Conservation (phyloP, 2,113 vertebrate species). For the Phalacrocorax brasilianus region DNA sequence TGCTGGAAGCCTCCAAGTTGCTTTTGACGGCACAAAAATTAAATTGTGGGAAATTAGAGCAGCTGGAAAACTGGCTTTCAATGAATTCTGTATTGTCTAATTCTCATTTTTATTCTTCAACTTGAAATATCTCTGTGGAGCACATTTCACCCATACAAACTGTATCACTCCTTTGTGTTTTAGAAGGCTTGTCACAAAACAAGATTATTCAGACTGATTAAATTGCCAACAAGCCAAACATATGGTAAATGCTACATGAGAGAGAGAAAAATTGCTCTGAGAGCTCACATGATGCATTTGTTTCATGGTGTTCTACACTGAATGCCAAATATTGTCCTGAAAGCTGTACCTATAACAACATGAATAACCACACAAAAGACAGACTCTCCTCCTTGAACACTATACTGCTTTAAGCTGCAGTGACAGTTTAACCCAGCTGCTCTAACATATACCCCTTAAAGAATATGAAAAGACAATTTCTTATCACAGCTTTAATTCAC, state of each 20-base stretch:
- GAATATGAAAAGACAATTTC: not conserved
- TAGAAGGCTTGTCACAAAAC: conserved; percentile 60
- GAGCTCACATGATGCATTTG: not conserved
- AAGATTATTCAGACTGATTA: conserved; percentile 69
- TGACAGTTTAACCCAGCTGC: not conserved
- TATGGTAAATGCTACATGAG: conserved; percentile 46
- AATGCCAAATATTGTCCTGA: conserved; percentile 8
- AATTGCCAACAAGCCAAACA: conserved; percentile 61
- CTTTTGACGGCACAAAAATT: conserved; percentile 9
- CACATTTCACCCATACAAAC: conserved; percentile 55
- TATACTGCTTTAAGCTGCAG: not conserved
- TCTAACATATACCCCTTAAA: not conserved
- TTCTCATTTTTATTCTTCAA: conserved; percentile 61
- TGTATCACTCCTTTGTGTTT: conserved; percentile 61
- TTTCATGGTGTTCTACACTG: not conserved
- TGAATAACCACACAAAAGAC: not conserved
- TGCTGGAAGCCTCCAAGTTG: conserved; percentile 31
- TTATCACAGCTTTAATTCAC: not conserved
- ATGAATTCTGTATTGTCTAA: conserved; percentile 48
- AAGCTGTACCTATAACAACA: not conserved
- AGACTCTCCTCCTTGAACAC: not conserved
- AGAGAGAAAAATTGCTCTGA: conserved; percentile 39
- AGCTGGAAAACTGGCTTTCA: conserved; percentile 39
- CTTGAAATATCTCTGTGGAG: conserved; percentile 37
- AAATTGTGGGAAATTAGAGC: conserved; percentile 54